Conservation (phyloP, 2,113 vertebrate species). For the Cyanoliseus patagonus region DNA sequence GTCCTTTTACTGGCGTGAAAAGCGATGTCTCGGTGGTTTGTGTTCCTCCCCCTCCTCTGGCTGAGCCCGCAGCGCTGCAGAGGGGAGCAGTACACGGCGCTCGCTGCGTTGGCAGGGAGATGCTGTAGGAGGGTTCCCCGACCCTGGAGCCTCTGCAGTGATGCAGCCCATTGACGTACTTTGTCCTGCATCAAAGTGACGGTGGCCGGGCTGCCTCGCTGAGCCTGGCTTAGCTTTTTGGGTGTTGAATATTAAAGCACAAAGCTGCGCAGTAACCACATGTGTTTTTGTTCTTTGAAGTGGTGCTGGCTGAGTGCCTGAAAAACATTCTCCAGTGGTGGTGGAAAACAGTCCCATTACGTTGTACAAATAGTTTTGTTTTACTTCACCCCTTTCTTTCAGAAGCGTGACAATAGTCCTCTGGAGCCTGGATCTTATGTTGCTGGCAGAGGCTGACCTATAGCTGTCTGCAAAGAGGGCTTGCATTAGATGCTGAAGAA, state of each 20-base stretch:
- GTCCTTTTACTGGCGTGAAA: background rate
- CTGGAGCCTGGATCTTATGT: background rate
- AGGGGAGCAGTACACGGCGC: background rate
- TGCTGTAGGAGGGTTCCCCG: background rate
- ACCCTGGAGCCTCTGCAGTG: background rate
- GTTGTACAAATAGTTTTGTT: background rate
- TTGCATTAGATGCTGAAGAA: background rate
- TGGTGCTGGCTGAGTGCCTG: conserved; percentile 3
- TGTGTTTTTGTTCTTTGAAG: background rate
- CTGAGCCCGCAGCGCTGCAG: background rate
- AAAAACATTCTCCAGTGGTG: background rate
- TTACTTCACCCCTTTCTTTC: background rate
- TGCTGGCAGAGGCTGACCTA: background rate
- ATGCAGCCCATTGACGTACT: background rate
- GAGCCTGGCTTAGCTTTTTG: background rate
- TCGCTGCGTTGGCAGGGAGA: background rate
- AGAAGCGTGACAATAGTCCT: background rate
- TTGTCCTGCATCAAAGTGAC: background rate
- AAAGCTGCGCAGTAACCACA: background rate
- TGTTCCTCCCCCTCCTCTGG: background rate
- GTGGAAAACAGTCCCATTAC: background rate
- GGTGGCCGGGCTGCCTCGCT: background rate
- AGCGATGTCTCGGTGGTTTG: background rate
- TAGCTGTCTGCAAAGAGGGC: background rate
- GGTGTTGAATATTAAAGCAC: background rate